phyloP scores from a whole-genome alignment of 2,113 vertebrate genomes.

The Macquaria australasica region DNA sequence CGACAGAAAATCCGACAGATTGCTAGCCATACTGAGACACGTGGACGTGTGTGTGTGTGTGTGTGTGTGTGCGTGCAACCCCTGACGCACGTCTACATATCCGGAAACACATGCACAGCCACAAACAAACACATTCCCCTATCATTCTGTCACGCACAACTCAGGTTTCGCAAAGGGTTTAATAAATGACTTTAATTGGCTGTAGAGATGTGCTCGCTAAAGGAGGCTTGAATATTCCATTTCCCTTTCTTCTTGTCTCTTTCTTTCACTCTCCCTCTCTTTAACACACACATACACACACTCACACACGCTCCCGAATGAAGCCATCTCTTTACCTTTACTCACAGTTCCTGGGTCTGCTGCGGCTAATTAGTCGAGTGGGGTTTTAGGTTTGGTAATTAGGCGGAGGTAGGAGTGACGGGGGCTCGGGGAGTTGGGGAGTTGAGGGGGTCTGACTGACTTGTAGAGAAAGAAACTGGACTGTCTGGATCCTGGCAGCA shows the following conservation, averaged over 20 bases:
- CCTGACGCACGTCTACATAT: conserved; percentile 20
- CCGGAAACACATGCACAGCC: conserved; percentile 47
- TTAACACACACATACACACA: conserved; percentile 51
- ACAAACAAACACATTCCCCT: conserved; percentile 64
- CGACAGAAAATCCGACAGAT: conserved; percentile 76
- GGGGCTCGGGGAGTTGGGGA: conserved; percentile 80
- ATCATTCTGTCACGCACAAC: conserved; percentile 75
- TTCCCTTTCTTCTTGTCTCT: conserved; percentile 75
- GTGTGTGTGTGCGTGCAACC: conserved; percentile 12
- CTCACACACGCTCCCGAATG: conserved; percentile 74
- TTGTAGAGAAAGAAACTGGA: conserved; percentile 75
- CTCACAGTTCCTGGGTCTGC: conserved; percentile 90
- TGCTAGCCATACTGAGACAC: conserved; percentile 74
- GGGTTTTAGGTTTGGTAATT: conserved; percentile 88
- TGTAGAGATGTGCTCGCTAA: conserved; percentile 69
- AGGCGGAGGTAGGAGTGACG: conserved; percentile 79
- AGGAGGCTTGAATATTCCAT: conserved; percentile 71
- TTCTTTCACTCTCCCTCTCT: conserved; percentile 58
- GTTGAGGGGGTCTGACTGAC: conserved; percentile 80
- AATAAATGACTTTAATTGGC: conserved; percentile 83
- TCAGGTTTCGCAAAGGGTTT: conserved; percentile 76
- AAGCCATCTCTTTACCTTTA: conserved; percentile 92
- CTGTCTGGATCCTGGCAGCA: conserved; percentile 82
- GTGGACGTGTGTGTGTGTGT: conserved; percentile 51
- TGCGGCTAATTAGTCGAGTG: conserved; percentile 93